Evolutionary conservation across 1,140 invertebrate species (phyloP), one percentile per base, ranked within the genome.

Genomic region (Condylostylus longicornis): DNA sequence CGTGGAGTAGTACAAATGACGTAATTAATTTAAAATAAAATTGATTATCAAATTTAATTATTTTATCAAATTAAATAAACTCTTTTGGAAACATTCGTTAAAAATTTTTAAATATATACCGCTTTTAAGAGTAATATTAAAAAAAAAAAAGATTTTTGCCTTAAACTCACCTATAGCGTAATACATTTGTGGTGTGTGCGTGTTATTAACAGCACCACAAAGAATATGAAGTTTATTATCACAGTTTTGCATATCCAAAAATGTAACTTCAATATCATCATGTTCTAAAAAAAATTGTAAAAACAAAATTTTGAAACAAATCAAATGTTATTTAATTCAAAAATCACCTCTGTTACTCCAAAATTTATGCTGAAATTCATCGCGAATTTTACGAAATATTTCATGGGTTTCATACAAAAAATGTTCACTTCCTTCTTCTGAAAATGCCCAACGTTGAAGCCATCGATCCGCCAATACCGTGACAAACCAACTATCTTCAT

Each of bases 201-300:
- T 69, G 3, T 67, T 56, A 53, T 79, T 78, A 12, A 78, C 67
- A 17, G 75, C 77, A 13, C 81, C 81, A 30, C 76, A 71, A 9
- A 90, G 64, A 34, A 90, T 52, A 35, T 85, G 68, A 18, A 86
- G 63, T 10, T 72, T 72, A 22, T 73, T 71, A 17, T 74, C 71
- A 39, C 62, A 68, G 2, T 72, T 53, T 50, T 83, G 77, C 53
- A 84, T 76, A 57, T 86, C 83, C n/a, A 86, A 61, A 6, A 81
- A 56, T 69, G 62, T 62, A 31, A 63, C 44, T 25, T 66, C 64
- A 1, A 66, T 49, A 9, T 68, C 61, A 3, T 44, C 34, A 38
- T 44, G 54, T 22, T 56, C 55, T 12, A 46, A 38, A 45, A 39
- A 13, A 45, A 13, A 4, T 15, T 3, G 7, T 15, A 18, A 35